A percentile compares a stretch with the other conserved stretches of the same genome.
Evolutionary conservation across 2,888 invertebrate genomes (phyloP).

Genomic region (Amblyjoppa proteus): DNA sequence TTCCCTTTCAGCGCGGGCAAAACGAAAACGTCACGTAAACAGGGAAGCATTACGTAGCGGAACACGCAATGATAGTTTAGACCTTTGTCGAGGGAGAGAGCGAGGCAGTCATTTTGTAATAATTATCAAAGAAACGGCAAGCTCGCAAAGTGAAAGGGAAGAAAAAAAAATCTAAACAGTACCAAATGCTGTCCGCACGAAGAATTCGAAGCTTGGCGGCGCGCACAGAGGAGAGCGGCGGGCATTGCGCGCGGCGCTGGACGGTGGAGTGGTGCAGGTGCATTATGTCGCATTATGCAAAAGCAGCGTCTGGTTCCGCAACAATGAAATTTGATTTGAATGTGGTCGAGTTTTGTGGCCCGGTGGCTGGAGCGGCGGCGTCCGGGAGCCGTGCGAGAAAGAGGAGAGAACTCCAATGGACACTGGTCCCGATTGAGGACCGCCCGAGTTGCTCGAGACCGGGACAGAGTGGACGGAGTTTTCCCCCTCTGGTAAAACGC

Average conservation of each 20-base stretch:
- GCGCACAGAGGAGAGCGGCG: not conserved
- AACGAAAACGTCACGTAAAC: not conserved
- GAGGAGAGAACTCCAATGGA: conserved; percentile 41
- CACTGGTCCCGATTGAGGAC: conserved; percentile 1
- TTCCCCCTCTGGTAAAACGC: not conserved
- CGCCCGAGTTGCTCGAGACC: not conserved
- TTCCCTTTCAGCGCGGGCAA: not conserved
- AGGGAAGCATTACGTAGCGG: not conserved
- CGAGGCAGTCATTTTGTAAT: not conserved
- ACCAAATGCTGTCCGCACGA: not conserved
- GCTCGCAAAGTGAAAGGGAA: not conserved
- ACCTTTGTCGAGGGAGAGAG: not conserved
- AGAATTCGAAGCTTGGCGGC: not conserved
- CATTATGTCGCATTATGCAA: conserved; percentile 65
- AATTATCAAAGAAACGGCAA: not conserved
- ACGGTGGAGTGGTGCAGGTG: not conserved
- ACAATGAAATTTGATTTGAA: conserved; percentile 71
- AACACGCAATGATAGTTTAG: not conserved
- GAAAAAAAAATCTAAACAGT: not conserved
- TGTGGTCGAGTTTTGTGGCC: conserved; percentile 65
- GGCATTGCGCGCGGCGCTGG: not conserved
- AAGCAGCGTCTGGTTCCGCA: conserved; percentile 48
- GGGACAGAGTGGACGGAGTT: conserved; percentile 9
- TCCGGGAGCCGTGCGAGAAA: not conserved
- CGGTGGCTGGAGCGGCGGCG: conserved; percentile 26